phyloP scores from a whole-genome alignment of 2,888 invertebrate species.

The Troides helena region DNA sequence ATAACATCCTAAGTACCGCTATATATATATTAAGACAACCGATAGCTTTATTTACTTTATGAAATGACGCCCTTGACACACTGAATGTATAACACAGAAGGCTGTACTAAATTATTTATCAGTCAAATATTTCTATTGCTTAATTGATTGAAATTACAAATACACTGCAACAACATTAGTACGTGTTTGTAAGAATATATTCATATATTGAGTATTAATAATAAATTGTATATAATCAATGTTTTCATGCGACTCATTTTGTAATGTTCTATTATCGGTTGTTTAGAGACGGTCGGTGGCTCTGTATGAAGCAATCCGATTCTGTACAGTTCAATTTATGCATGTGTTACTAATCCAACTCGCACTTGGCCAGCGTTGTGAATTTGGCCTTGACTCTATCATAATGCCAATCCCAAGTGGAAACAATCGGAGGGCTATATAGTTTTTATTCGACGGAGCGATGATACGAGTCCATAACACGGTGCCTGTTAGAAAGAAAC shows the following conservation, averaged over 20 bases:
- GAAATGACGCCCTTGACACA: constrained; percentile 13
- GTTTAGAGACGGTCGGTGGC: constrained; percentile 7
- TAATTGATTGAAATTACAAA: constrained; percentile 8
- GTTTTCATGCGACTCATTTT: constrained; percentile 14
- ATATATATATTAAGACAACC: neutral
- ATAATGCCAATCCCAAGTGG: too few relatives aligned
- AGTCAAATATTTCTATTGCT: constrained; percentile 14
- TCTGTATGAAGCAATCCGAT: constrained; percentile 17
- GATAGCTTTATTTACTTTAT: neutral
- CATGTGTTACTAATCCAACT: constrained; percentile 7
- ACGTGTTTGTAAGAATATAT: constrained; percentile 20
- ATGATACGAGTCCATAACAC: too few relatives aligned
- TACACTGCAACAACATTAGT: constrained; percentile 11
- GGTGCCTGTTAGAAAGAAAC: too few relatives aligned
- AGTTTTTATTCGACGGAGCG: too few relatives aligned
- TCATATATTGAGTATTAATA: neutral
- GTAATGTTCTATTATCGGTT: constrained; percentile 22
- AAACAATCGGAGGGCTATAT: too few relatives aligned
- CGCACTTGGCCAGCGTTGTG: neutral
- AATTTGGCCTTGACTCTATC: neutral
- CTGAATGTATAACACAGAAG: constrained; percentile 8
- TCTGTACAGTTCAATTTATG: constrained; percentile 6
- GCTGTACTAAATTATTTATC: constrained; percentile 11
- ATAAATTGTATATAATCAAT: constrained; percentile 6
- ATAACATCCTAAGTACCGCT: too few relatives aligned